Evolutionary conservation across 2,888 invertebrate species (phyloP), one percentile per base, ranked within the genome.

Genomic region (Ophion ventricosus): DNA sequence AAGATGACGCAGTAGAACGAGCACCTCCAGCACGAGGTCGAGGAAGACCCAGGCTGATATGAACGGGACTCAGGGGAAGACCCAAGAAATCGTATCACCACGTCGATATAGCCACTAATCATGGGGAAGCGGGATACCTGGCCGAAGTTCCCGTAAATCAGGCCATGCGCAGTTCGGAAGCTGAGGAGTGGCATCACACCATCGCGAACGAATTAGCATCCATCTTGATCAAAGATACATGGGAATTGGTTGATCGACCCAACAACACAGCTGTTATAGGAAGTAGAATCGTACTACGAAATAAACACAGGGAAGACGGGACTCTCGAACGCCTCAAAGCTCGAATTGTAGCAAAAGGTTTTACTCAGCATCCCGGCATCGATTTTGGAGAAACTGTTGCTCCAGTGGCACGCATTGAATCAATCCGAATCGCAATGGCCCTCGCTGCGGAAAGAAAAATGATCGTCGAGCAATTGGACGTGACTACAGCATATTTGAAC

Each of bases 361-460:
- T 35, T 8, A 8, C 35, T 35, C 35, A 35, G 8, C 35, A 8
- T 35, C 35, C 5, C 4, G 82, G 80, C 0, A 35, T 69, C 1
- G 79, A 76, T 14, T 85, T 64, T 2, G 43, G 66, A 23, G 49
- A 85, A 2, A 85, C 84, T 0, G 84, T 81, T 29, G 82, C 82
- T 0, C 82, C 8, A 0, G 85, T 86, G 20, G 77, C 67, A 2
- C 56, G 67, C 3, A 56, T 77, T 2, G 56, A 64, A 17, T 77
- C 77, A n/a, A 20, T 77, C 2, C 66, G 77, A 23, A 11, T 67
- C 56, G 14, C 67, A 4, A 54, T 56, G 1, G 76, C 77, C 10
- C 26, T 67, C 10, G 35, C 77, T 3, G 56, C 20, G n/a, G 35
- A 77, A 26, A n/a, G 25, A n/a, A 20, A 57, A 17, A 49, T 67